Evolutionary conservation across 2,888 invertebrate genomes (phyloP), one percentile per base, ranked within the genome.

Genomic region (Sphinx pinastri): DNA sequence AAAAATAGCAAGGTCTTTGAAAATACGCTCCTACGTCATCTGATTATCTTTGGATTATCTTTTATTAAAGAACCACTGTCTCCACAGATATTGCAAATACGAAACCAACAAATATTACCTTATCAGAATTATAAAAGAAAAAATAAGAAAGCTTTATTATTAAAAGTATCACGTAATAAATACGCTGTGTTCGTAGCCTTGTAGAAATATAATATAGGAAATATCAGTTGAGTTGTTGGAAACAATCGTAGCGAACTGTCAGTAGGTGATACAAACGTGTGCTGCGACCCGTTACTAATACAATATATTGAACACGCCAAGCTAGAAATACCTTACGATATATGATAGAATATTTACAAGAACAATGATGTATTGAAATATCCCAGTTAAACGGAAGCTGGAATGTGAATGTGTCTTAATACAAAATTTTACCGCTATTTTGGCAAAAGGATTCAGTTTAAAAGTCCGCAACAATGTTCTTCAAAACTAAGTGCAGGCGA

Each of bases 281-380:
- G 83, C 83, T 68, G 77, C 83, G 86, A 89, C 81, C 88, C 82
- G 87, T 82, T 81, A 85, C 84, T 88, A 88, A 89, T 85, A 79
- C 84, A 85, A 85, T 85, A 87, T 87, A 89, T 88, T 85, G 87
- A 85, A 88, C 82, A 84, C 83, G 82, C 78, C 81, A 79, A 78
- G 76, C 71, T 73, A 71, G 76, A 74, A 81, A 81, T 68, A 70
- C 67, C 60, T 82, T 79, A 80, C 54, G 57, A 67, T 67, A 70
- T 70, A 67, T 66, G 57, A 57, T 31, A 66, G 66, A 57, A 38
- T 67, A 63, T 67, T 63, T 57, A 58, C 67, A 66, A 47, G 51
- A 63, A 49, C 47, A 6, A 52, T 19, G 54, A 45, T 38, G 25
- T 45, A 63, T 54, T 63, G 19, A 60, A 19, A 54, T 69, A 59